These are phyloP conservation scores for Megastigmus dorsalis DNA, from an alignment of 2,888 invertebrate species.

Conservation along the genomic window DNA sequence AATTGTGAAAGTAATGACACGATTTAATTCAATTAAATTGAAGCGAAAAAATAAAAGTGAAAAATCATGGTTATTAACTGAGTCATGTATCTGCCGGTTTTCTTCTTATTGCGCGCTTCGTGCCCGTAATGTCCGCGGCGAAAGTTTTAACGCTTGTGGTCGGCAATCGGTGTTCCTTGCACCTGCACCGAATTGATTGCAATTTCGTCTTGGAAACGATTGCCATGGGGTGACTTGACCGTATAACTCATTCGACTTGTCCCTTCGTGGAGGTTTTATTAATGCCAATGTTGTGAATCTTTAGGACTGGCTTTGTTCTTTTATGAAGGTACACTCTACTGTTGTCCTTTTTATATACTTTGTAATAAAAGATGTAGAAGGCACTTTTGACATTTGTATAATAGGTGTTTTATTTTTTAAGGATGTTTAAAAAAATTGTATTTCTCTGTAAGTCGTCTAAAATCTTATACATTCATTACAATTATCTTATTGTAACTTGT, in stretches of 20 bases:
- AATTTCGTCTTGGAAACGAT: slow-evolving; percentile 58
- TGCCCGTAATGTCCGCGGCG: slow-evolving; percentile 33
- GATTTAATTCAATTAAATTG: slow-evolving; percentile 36
- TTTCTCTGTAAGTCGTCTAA: too few relatives aligned
- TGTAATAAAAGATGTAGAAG: too few relatives aligned
- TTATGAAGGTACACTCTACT: too few relatives aligned
- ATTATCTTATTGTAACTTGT: too few relatives aligned
- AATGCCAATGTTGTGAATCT: slow-evolving; percentile 54
- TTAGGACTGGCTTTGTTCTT: too few relatives aligned
- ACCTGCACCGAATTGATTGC: slow-evolving; percentile 59
- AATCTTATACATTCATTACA: too few relatives aligned
- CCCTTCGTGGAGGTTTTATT: slow-evolving; percentile 57
- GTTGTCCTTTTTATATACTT: too few relatives aligned
- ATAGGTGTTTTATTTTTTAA: too few relatives aligned
- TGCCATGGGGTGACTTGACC: slow-evolving; percentile 56
- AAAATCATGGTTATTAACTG: slow-evolving; percentile 30
- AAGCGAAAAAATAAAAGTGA: slow-evolving; percentile 15
- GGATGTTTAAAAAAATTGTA: too few relatives aligned
- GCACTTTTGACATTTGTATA: too few relatives aligned
- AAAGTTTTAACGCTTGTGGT: slow-evolving; percentile 55
- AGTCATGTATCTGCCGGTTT: slow-evolving; percentile 32
- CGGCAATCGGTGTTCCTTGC: slow-evolving; percentile 53
- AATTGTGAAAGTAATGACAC: slow-evolving; percentile 25
- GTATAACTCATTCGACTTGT: slow-evolving; percentile 37
- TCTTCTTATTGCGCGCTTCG: slow-evolving; percentile 31